Conservation (phyloP, 2,797 vertebrate species). For the Heliangelus exortis region DNA sequence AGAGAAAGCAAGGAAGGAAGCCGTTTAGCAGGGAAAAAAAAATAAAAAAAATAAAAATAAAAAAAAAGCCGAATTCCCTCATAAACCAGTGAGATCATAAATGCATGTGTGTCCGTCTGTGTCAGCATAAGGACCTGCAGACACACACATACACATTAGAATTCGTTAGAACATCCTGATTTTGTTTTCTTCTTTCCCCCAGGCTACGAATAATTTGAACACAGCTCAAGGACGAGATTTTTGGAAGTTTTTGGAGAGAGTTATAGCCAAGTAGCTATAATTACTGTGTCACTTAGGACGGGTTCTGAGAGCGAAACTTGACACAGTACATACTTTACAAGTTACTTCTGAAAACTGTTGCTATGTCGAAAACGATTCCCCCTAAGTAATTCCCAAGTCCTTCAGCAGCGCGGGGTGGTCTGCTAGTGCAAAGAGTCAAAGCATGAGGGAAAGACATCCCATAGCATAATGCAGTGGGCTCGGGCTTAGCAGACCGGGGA, state of each 20-base stretch:
- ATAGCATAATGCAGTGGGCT: background rate
- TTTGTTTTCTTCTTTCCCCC: conserved; percentile 33
- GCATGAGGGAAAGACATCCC: background rate
- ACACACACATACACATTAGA: background rate
- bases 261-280: conserved; percentile 14
- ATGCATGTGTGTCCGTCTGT: background rate
- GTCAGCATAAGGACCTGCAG: conserved; percentile 14
- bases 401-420: background rate
- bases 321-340: background rate
- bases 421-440: background rate
- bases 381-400: background rate
- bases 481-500: background rate
- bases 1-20: background rate
- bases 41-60: background rate
- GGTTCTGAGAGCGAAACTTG: background rate
- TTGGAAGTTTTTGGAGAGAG: conserved; percentile 5
- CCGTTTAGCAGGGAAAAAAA: background rate
- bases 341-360: conserved; percentile 3
- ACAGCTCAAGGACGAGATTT: conserved; percentile 12
- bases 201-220: conserved; percentile 40
- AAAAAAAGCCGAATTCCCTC: background rate
- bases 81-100: background rate
- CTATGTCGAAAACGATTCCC: conserved; percentile 1
- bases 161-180: conserved; percentile 42
- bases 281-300: background rate